phyloP scores from a whole-genome alignment of 2,113 vertebrate genomes.

The Chunga burmeisteri region DNA sequence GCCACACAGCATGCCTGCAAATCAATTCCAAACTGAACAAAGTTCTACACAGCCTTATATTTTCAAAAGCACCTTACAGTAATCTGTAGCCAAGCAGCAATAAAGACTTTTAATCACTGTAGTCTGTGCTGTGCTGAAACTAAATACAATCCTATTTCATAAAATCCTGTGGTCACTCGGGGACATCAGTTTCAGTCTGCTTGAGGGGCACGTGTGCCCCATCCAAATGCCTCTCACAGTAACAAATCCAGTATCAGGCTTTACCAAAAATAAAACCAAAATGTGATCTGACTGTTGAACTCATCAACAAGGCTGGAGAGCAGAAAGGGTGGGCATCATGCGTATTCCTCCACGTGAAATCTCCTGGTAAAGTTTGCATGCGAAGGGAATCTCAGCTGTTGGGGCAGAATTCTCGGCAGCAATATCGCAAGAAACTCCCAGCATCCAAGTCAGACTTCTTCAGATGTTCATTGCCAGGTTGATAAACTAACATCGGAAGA shows the following conservation, averaged over 20 bases:
- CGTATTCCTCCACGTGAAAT: background rate
- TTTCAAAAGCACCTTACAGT: background rate
- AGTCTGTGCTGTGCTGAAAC: background rate
- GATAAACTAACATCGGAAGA: constrained; percentile 58
- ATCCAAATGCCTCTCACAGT: background rate
- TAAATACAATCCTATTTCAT: background rate
- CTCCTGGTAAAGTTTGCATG: background rate
- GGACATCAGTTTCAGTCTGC: background rate
- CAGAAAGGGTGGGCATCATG: background rate
- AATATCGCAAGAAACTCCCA: background rate
- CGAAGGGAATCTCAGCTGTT: background rate
- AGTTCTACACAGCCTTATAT: background rate
- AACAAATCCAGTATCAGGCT: background rate
- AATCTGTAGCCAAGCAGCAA: background rate
- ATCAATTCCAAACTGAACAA: background rate
- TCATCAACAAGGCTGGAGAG: background rate
- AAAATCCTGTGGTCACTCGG: background rate
- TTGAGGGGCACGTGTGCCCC: background rate
- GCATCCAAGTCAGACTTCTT: constrained; percentile 5
- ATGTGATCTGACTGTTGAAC: background rate
- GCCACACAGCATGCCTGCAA: background rate
- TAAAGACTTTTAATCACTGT: background rate
- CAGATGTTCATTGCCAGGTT: constrained; percentile 67
- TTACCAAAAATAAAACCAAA: background rate
- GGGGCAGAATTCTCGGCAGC: background rate